Percentiles rank a stretch among this genome's conserved stretches.
These are phyloP conservation scores for Reticulitermes speratus DNA, from an alignment of 1,140 invertebrate species.

Conservation along the genomic window DNA sequence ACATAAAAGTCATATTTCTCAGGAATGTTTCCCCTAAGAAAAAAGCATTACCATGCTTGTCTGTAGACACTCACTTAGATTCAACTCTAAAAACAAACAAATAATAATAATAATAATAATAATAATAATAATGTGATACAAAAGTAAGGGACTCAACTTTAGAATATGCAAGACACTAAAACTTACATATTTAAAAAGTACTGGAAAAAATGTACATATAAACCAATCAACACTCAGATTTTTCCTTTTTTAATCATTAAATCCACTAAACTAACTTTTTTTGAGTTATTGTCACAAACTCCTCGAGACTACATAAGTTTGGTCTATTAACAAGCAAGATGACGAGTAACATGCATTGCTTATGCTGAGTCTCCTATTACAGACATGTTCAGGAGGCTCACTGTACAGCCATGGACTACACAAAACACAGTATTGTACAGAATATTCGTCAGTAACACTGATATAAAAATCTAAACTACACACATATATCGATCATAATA, in stretches of 20 bases:
- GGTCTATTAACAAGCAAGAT: slow-evolving; percentile 2
- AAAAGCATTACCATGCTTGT: background rate
- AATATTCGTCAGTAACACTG: background rate
- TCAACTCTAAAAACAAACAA: slow-evolving; percentile 6
- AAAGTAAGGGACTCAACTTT: background rate
- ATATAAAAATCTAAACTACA: slow-evolving; percentile 15
- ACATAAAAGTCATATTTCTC: background rate
- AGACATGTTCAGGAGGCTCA: no score
- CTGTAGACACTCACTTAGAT: background rate
- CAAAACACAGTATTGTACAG: background rate
- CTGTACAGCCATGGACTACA: background rate
- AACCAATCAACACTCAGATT: slow-evolving; percentile 17
- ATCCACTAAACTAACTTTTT: background rate
- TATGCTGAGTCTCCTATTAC: background rate
- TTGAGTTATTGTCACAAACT: slow-evolving; percentile 19
- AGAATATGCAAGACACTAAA: background rate
- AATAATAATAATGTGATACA: background rate
- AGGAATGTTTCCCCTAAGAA: background rate
- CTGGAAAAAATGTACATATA: background rate
- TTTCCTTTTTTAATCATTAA: background rate
- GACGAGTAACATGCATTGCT: background rate
- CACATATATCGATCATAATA: background rate
- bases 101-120: no score
- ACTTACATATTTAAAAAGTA: background rate
- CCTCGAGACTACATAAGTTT: background rate